phyloP scores from a whole-genome alignment of 2,888 invertebrate species.

The Callyntrura sp. region DNA sequence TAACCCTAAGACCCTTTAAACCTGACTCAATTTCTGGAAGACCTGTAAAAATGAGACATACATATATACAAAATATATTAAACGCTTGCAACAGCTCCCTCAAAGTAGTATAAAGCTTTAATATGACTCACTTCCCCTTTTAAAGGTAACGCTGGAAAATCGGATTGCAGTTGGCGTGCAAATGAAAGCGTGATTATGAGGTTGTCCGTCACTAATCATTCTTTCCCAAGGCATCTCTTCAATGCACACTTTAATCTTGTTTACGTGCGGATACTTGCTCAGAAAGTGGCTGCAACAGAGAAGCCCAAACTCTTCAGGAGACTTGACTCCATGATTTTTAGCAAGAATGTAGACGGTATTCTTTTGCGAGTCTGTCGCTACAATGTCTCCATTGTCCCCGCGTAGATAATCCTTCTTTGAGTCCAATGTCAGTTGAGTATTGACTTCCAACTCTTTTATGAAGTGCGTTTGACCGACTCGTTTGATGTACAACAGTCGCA shows the following conservation, averaged over 20 bases:
- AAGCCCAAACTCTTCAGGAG: constrained; percentile 92
- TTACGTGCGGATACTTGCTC: constrained; percentile 90
- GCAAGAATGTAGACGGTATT: constrained; percentile 93
- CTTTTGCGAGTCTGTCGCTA: constrained; percentile 94
- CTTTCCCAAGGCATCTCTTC: constrained; percentile 93
- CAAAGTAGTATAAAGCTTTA: background rate
- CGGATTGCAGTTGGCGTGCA: constrained; percentile 89
- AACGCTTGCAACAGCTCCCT: too few species aligned
- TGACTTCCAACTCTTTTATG: constrained; percentile 91
- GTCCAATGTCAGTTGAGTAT: constrained; percentile 90
- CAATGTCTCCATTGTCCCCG: constrained; percentile 92
- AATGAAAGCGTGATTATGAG: constrained; percentile 92
- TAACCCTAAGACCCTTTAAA: constrained; percentile 89
- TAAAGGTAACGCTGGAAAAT: constrained; percentile 90
- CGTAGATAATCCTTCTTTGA: constrained; percentile 90
- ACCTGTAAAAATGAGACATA: constrained; percentile 85
- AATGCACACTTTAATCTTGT: constrained; percentile 89
- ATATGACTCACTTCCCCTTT: constrained; percentile 88
- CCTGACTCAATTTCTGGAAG: constrained; percentile 89
- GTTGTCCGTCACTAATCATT: constrained; percentile 86
- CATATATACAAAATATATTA: too few species aligned
- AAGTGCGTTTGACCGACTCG: constrained; percentile 89
- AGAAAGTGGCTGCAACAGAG: constrained; percentile 91
- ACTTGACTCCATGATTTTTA: constrained; percentile 91
- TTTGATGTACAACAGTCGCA: constrained; percentile 90